Evolutionary conservation across 2,113 vertebrate species (phyloP), one percentile per base, ranked within the genome.

Genomic region (Psilopsiagon aurifrons): DNA sequence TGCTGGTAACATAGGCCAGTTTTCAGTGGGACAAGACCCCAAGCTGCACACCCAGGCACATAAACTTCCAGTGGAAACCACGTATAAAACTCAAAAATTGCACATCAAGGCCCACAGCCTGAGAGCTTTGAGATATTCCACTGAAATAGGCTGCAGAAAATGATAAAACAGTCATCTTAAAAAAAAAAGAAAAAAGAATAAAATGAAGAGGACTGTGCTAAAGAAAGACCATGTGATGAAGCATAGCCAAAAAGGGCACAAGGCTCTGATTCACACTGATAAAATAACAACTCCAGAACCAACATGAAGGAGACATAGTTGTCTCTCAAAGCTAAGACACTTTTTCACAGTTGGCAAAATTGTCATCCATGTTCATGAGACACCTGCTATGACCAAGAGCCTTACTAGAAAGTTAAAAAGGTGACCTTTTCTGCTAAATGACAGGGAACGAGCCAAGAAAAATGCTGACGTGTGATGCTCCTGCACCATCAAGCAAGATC

Each of bases 401-500:
- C 71, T 80, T 87, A 88, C 37, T 37, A 55, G 29, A 29, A 74
- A 84, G 57, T 66, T 76, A 13, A 77, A 80, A 92, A 86, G 83
- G 88, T 93, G 80, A 95, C 95, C 96, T 92, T 87, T 82, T 67
- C 71, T 93, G 64, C 55, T 55, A 88, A 86, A 46, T 7, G 6
- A 52, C 2, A 75, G 68, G n/a, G 71, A 76, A 90, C 66, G n/a
- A 83, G 29, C 51, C 73, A 93, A 90, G 79, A 92, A 85, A 89
- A 92, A 88, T 22, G 94, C 95, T 94, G 94, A 95, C 0, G 2
- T 52, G 47, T 23, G 68, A 75, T 76, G 57, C 76, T 73, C 70
- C 83, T 89, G 80, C 52, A 37, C 57, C 88, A 86, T 95, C 83
- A 66, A 76, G 66, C 69, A 84, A 88, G 76, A 95, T 95, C 96